These are phyloP conservation scores for Beris chalybata DNA, from an alignment of 2,888 invertebrate species.

Conservation along the genomic window DNA sequence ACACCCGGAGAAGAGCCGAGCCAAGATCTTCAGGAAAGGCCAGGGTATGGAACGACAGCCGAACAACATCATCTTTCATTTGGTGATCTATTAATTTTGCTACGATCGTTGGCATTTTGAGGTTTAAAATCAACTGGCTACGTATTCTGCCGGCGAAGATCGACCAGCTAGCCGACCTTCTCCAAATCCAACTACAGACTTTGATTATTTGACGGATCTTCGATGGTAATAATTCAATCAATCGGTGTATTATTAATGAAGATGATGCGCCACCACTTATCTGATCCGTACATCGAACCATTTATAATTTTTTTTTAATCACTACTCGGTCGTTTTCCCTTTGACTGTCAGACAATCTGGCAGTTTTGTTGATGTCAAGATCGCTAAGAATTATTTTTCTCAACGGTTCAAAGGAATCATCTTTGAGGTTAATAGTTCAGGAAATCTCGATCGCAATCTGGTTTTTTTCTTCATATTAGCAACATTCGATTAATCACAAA, in stretches of 20 bases:
- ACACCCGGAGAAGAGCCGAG: no score
- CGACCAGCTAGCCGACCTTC: not conserved
- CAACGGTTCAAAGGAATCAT: no score
- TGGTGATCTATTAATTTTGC: constrained; percentile 35
- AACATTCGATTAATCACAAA: no score
- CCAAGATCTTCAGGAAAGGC: no score
- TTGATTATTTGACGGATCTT: constrained; percentile 1
- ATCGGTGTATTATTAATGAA: constrained; percentile 31
- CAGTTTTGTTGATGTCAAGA: constrained; percentile 16
- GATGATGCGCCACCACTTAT: constrained; percentile 19
- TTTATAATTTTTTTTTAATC: constrained; percentile 11
- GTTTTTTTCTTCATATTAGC: no score
- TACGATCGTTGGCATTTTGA: constrained; percentile 23
- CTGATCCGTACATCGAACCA: constrained; percentile 16
- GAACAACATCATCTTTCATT: constrained; percentile 34
- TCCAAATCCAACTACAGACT: not conserved
- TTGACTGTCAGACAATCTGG: not conserved
- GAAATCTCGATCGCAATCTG: no score
- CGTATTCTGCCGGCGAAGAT: constrained; percentile 2
- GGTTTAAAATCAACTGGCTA: constrained; percentile 9
- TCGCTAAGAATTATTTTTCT: not conserved
- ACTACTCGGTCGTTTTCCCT: not conserved
- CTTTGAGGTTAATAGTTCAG: no score
- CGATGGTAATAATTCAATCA: constrained; percentile 34
- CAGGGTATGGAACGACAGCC: constrained; percentile 19